These are phyloP conservation scores for Leptinotarsa lineolata DNA, from an alignment of 1,140 invertebrate species.

Conservation along the genomic window DNA sequence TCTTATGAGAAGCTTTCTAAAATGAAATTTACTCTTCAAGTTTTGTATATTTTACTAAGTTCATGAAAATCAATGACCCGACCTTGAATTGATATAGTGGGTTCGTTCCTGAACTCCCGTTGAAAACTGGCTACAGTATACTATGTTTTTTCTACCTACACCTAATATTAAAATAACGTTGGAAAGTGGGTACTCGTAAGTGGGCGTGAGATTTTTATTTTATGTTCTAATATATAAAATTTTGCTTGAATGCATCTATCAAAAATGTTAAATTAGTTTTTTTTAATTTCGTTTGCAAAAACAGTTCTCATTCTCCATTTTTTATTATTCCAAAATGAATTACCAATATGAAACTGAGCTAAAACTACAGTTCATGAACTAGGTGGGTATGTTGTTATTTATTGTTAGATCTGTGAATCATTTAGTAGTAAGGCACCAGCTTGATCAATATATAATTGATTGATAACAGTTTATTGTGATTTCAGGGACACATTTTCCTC, in stretches of 20 bases:
- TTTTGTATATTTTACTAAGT: constrained; percentile 4
- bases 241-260: background rate
- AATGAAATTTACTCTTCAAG: background rate
- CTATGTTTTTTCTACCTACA: constrained; percentile 23
- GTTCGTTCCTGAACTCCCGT: constrained; percentile 13
- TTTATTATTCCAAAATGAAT: no score
- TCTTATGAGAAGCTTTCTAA: background rate
- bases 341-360: no score
- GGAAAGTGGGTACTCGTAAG: background rate
- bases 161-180: constrained; percentile 24
- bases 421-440: no score
- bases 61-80: constrained; percentile 26
- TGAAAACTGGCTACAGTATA: constrained; percentile 22
- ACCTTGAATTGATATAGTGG: constrained; percentile 21
- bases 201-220: constrained; percentile 3
- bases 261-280: no score
- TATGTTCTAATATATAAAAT: background rate
- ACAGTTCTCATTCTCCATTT: no score
- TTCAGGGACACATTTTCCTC: no score
- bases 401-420: no score
- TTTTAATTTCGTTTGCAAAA: no score
- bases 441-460: no score
- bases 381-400: no score
- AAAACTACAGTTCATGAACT: no score
- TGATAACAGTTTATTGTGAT: no score